Conservation (phyloP, 2,888 invertebrate species). For the Amphimallon solstitiale region DNA sequence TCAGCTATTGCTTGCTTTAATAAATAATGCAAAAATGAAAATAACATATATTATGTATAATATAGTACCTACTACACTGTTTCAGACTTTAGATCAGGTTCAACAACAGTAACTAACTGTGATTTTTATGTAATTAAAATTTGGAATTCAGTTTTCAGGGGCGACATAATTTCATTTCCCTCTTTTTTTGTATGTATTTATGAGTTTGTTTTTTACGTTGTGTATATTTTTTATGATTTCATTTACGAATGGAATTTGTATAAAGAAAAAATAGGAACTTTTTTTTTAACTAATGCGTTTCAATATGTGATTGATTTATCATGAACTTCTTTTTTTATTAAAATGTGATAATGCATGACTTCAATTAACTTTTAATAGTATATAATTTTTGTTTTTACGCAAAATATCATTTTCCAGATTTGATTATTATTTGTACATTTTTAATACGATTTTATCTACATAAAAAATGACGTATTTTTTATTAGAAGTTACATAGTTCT, state of each 20-base stretch:
- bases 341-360: constrained; percentile 23
- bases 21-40: constrained; percentile 13
- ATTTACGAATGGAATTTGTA: constrained; percentile 1
- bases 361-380: constrained; percentile 14
- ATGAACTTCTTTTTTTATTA: constrained; percentile 12
- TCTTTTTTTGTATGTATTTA: constrained; percentile 1
- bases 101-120: constrained; percentile 23
- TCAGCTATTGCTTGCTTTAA: constrained; percentile 27
- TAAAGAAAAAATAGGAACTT: background rate
- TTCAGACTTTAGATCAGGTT: constrained; percentile 6
- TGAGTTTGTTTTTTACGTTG: constrained; percentile 14
- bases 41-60: constrained; percentile 16
- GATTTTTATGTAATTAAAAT: constrained; percentile 27
- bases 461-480: constrained; percentile 23
- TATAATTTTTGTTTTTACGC: constrained; percentile 15
- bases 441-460: constrained; percentile 29
- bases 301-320: constrained; percentile 26
- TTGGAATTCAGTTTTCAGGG: constrained; percentile 28
- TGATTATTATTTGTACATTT: constrained; percentile 13
- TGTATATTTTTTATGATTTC: constrained; percentile 16
- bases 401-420: constrained; percentile 9
- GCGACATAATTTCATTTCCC: constrained; percentile 6
- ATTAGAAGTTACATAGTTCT: constrained; percentile 16
- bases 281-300: constrained; percentile 6
- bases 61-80: constrained; percentile 23